Percentiles rank a stretch among this genome's conserved stretches.
phyloP scores from a whole-genome alignment of 92 coral and sea anemone genomes.

The Parazoanthus atlanticus region DNA sequence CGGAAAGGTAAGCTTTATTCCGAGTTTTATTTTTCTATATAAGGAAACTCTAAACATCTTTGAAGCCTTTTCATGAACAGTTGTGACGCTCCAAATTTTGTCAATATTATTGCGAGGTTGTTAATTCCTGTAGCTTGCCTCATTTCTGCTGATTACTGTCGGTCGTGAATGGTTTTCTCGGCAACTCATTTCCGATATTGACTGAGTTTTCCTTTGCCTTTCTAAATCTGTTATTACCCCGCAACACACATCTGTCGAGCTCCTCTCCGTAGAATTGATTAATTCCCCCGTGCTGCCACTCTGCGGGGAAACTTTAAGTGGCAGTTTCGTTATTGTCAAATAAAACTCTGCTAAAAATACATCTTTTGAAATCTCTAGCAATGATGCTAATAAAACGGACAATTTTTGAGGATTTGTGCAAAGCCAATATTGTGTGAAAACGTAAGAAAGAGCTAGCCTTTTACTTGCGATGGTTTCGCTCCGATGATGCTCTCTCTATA shows the following conservation, averaged over 20 bases:
- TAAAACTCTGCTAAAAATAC: neutral
- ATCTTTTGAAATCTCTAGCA: neutral
- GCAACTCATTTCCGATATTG: constrained; percentile 16
- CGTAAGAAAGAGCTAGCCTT: neutral
- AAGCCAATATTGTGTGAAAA: neutral
- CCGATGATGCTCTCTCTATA: no score
- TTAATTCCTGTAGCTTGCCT: neutral
- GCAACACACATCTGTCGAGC: neutral
- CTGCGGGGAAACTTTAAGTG: neutral
- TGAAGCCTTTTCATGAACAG: neutral
- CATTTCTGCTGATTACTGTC: neutral
- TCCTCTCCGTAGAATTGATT: no score
- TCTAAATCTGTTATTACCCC: neutral
- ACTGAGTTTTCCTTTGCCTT: neutral
- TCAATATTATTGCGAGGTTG: constrained; percentile 16
- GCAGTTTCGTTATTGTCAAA: neutral
- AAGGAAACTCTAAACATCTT: neutral
- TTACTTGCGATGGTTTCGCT: neutral
- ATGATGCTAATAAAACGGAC: neutral
- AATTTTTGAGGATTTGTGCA: neutral
- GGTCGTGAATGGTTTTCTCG: neutral
- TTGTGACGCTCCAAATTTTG: neutral
- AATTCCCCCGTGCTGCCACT: no score
- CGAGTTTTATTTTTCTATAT: neutral
- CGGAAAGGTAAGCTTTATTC: neutral